A percentile compares a stretch with the other conserved stretches of the same genome.
These are phyloP conservation scores for Hymenochirus boettgeri DNA, from an alignment of 2,113 vertebrate species.

Conservation along the genomic window DNA sequence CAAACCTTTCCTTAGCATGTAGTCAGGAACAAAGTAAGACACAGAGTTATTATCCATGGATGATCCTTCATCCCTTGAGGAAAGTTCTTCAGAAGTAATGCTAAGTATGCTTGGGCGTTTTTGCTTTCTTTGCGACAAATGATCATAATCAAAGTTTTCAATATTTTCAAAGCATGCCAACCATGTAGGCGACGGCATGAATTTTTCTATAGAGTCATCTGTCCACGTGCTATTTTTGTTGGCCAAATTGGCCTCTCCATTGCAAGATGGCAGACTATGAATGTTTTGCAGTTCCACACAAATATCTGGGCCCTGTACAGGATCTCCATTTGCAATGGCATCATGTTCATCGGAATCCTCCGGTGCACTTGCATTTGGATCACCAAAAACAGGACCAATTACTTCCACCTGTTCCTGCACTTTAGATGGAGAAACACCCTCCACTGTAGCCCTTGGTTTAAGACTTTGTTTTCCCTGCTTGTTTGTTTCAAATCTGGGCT, in stretches of 20 bases:
- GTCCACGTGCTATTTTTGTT: slow-evolving; percentile 46
- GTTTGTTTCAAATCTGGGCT: slow-evolving; percentile 43
- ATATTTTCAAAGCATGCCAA: slow-evolving; percentile 46
- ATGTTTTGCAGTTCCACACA: slow-evolving; percentile 48
- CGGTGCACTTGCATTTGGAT: slow-evolving; percentile 40
- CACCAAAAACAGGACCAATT: slow-evolving; percentile 30
- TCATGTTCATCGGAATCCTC: slow-evolving; percentile 44
- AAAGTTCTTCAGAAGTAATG: slow-evolving; percentile 55
- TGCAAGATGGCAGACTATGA: slow-evolving; percentile 28
- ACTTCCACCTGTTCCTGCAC: slow-evolving; percentile 42
- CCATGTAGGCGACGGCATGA: slow-evolving; percentile 44
- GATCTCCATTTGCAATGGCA: slow-evolving; percentile 44
- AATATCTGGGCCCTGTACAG: slow-evolving; percentile 39
- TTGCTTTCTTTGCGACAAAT: slow-evolving; percentile 45
- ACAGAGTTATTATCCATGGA: slow-evolving; percentile 45
- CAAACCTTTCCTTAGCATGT: slow-evolving; percentile 54
- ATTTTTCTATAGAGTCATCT: slow-evolving; percentile 45
- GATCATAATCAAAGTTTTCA: slow-evolving; percentile 31
- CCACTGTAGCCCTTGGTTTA: slow-evolving; percentile 13
- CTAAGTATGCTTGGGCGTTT: slow-evolving; percentile 47
- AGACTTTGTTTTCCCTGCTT: slow-evolving; percentile 32
- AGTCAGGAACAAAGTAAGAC: slow-evolving; percentile 55
- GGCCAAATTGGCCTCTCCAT: slow-evolving; percentile 41
- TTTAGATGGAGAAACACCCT: slow-evolving; percentile 36
- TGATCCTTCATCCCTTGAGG: slow-evolving; percentile 50